Evolutionary conservation across 2,113 vertebrate species (phyloP).

Genomic region (Urocynchramus pylzowi): DNA sequence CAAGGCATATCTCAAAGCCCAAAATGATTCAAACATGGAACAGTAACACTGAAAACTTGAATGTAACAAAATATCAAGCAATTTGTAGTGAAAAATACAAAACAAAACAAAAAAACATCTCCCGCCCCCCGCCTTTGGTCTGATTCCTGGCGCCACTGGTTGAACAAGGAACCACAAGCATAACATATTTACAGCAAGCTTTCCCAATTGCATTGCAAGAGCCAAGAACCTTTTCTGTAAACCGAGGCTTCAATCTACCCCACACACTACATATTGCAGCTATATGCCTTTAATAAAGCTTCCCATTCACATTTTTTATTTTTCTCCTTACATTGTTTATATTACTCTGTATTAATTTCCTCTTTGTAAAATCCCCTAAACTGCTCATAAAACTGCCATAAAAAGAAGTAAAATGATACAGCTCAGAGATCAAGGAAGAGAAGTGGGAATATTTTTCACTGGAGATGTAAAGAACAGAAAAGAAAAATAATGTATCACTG

Average conservation of each 20-base stretch:
- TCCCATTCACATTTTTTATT: neutral
- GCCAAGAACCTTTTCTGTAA: constrained; percentile 33
- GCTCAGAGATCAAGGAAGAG: neutral
- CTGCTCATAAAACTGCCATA: neutral
- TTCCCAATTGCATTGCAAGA: constrained; percentile 1
- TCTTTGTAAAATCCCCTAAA: neutral
- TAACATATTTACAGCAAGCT: constrained; percentile 52
- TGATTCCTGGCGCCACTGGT: constrained; percentile 50
- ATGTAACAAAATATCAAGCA: constrained; percentile 41
- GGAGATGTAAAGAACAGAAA: neutral
- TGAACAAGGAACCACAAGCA: constrained; percentile 66
- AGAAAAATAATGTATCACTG: neutral
- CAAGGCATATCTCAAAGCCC: neutral
- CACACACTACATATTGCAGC: neutral
- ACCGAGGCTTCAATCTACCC: neutral
- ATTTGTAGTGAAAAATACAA: neutral
- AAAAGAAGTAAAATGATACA: constrained; percentile 35
- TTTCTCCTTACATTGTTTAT: neutral
- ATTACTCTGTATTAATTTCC: constrained; percentile 31
- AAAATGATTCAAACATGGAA: constrained; percentile 23
- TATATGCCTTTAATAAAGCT: neutral
- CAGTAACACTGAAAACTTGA: neutral
- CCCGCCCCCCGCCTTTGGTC: neutral
- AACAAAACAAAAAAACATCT: neutral
- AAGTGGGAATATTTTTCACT: neutral